Evolutionary conservation across 2,797 vertebrate genomes (phyloP), one percentile per base, ranked within the genome.

Genomic region (Triplophysa bombifrons): DNA sequence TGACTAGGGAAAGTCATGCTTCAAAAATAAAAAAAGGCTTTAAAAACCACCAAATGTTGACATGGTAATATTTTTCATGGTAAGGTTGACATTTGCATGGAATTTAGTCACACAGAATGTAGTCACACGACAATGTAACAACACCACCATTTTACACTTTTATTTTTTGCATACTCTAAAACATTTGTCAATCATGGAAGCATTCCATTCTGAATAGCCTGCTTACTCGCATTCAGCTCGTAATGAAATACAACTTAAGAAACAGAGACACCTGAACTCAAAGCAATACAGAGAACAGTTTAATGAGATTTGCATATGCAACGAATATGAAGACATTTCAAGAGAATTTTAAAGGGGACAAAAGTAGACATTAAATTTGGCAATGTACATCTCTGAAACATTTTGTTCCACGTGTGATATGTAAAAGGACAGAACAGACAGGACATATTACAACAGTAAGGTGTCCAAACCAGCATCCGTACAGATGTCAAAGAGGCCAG

Each of bases 301-400:
- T 69, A 72, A 78, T 68, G 46, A 60, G 22, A 75, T 41, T 44
- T 73, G 78, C 14, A 78, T 74, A 81, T 66, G 46, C 14, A 25
- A 50, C 17, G 27, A 16, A 69, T 38, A 51, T 51, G 17, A 56
- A 76, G 48, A 66, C 48, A 50, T 30, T 22, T 41, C 41, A 55
- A 46, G 22, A 50, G 13, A 55, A 70, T 3, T 3, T 12, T 5
- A 0, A 70, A 22, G 13, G 14, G 19, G 64, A 77, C 22, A 64
- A 12, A 53, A 55, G 30, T 46, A 71, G 66, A 65, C n/a, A 34
- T 70, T 16, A 50, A 27, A 76, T 84, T 81, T 86, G 83, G 81
- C 78, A 79, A 81, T 5, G n/a, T 19, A 14, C 74, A 53, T 44
- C 19, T 67, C 41, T 71, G 61, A 76, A 55, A 82, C 61, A 48